These are phyloP conservation scores for Oasisia sp. DNA, from an alignment of 2,888 invertebrate genomes.

Conservation along the genomic window DNA sequence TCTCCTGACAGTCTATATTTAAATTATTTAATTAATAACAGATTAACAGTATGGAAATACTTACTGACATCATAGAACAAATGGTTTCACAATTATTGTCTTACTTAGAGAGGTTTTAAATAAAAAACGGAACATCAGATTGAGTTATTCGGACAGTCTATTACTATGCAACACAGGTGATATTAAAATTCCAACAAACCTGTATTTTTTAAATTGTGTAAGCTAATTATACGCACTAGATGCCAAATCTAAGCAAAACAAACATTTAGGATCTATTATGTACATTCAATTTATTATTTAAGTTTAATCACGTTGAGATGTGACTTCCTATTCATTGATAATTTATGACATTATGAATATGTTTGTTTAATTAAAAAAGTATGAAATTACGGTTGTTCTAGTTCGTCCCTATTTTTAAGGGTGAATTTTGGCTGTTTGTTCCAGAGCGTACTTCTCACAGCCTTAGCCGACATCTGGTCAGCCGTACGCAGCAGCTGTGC, in stretches of 20 bases:
- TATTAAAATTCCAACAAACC: not conserved
- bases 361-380: not conserved
- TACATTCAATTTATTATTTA: not conserved
- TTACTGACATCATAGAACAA: not conserved
- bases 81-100: not conserved
- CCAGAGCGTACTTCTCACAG: slow-evolving; percentile 51
- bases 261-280: not conserved
- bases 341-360: not conserved
- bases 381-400: not conserved
- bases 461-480: slow-evolving; percentile 62
- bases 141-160: too few relatives aligned
- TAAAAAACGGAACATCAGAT: not conserved
- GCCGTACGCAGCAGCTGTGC: slow-evolving; percentile 57
- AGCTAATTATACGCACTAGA: not conserved
- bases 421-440: not conserved
- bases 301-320: not conserved
- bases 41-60: not conserved
- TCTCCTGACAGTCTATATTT: not conserved
- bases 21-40: not conserved
- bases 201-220: not conserved
- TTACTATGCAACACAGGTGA: too few relatives aligned
- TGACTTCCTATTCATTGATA: slow-evolving; percentile 6
- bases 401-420: slow-evolving; percentile 30
- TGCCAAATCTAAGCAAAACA: not conserved
- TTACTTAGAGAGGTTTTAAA: not conserved